phyloP scores from a whole-genome alignment of 2,797 vertebrate genomes.

The Antrozous pallidus region DNA sequence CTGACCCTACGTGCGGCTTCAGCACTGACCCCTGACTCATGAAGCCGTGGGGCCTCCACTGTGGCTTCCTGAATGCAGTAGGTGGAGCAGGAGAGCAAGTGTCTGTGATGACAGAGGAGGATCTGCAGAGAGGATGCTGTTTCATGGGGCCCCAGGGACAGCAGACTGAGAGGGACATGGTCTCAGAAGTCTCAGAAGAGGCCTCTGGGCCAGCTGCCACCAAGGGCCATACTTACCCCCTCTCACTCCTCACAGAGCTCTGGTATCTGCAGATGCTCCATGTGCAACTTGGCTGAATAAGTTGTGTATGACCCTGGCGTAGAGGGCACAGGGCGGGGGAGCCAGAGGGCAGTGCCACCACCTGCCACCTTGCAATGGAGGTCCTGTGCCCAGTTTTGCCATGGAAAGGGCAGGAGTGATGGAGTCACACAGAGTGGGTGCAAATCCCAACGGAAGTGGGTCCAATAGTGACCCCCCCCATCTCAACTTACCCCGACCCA shows the following conservation, averaged over 20 bases:
- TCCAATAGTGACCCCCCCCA: no score
- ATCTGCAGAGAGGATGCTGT: neutral
- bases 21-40: neutral
- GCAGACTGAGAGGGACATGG: neutral
- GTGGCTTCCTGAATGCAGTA: neutral
- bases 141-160: neutral
- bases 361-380: neutral
- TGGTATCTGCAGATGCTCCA: neutral
- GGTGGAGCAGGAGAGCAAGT: neutral
- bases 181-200: neutral
- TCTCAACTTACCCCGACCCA: neutral
- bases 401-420: neutral
- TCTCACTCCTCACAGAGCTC: neutral
- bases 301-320: no score
- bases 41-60: rapidly evolving
- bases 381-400: rapidly evolving
- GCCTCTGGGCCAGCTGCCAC: neutral
- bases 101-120: no score
- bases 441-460: neutral
- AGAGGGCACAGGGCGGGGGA: neutral
- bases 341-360: neutral
- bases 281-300: neutral
- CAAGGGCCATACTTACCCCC: no score
- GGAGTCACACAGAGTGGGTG: neutral
- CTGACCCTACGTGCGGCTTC: neutral